These are phyloP conservation scores for Scartelaos histophorus DNA, from an alignment of 2,113 vertebrate species.

Conservation along the genomic window DNA sequence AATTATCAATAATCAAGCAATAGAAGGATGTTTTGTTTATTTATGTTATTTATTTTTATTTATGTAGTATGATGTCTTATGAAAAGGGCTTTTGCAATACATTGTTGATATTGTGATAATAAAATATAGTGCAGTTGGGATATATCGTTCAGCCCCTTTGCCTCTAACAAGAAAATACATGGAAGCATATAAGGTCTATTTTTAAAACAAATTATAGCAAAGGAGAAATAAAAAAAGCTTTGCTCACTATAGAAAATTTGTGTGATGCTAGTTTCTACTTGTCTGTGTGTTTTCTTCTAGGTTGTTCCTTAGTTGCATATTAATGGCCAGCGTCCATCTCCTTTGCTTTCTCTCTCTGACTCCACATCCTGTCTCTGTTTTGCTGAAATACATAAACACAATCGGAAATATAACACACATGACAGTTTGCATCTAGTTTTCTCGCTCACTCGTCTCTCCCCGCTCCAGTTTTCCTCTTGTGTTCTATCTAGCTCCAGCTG, in stretches of 20 bases:
- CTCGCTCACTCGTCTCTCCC: constrained; percentile 14
- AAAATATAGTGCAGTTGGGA: neutral
- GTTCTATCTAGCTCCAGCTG: constrained; percentile 64
- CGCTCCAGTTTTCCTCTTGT: constrained; percentile 41
- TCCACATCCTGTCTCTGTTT: constrained; percentile 43
- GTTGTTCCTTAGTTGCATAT: neutral
- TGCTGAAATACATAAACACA: constrained; percentile 54
- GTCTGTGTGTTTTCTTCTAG: neutral
- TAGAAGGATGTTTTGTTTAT: neutral
- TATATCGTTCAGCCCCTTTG: neutral
- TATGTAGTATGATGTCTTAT: too few relatives aligned
- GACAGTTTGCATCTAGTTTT: constrained; percentile 67
- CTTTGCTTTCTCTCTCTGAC: neutral
- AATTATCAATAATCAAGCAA: neutral
- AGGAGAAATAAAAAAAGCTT: neutral
- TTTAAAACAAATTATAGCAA: neutral
- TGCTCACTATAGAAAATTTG: neutral
- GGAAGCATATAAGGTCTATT: neutral
- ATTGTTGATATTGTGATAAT: neutral
- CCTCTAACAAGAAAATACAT: neutral
- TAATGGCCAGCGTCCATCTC: neutral
- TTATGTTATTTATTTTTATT: too few relatives aligned
- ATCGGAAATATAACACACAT: constrained; percentile 64
- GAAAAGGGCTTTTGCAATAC: neutral
- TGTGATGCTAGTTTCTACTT: neutral